Evolutionary conservation across 2,888 invertebrate species (phyloP), one percentile per base, ranked within the genome.

Genomic region (Drosophila nigricruria): DNA sequence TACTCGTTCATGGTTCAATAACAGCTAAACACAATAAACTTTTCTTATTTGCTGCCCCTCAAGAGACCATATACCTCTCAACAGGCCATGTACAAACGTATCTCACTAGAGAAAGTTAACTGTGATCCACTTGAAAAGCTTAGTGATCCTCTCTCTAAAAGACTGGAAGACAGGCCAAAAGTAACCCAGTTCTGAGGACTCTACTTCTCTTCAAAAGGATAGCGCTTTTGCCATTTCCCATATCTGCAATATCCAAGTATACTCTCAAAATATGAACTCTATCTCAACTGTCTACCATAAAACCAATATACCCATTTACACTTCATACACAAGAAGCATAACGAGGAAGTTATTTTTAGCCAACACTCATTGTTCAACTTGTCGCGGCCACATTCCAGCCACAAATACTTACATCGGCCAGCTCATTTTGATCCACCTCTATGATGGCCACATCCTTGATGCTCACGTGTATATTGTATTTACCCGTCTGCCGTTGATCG

Each of bases 401-500:
- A n/a, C 36, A 20, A 36, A 20, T 49, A 88, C 91, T 73, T 87
- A 92, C 92, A 75, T 92, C 92, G 49, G 81, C 77, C 69, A 92
- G 75, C 57, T 90, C 90, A 76, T 91, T 92, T 57, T 88, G 86
- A 70, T 90, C 91, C 82, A 92, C 82, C 86, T 92, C 96, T 82
- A 97, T 94, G 82, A 97, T 94, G 88, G 96, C 95, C 74, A 97
- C 94, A 92, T 97, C 96, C 93, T 96, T 97, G 75, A 97, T 93
- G 92, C 96, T 96, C 73, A 97, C 94, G 90, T 96, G 96, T 77
- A 97, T 95, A 92, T 97, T 97, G 79, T 96, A 94, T 81, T 96
- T 95, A 23, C 97, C 97, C 5, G 94, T 95, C 93, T 97, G 97
- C 49, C 96, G 94, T 92, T 97, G 96, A 92, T 97, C 96, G 92